A percentile compares a stretch with the other conserved stretches of the same genome.
phyloP scores from a whole-genome alignment of 2,797 vertebrate species.

The Gymnothorax javanicus region DNA sequence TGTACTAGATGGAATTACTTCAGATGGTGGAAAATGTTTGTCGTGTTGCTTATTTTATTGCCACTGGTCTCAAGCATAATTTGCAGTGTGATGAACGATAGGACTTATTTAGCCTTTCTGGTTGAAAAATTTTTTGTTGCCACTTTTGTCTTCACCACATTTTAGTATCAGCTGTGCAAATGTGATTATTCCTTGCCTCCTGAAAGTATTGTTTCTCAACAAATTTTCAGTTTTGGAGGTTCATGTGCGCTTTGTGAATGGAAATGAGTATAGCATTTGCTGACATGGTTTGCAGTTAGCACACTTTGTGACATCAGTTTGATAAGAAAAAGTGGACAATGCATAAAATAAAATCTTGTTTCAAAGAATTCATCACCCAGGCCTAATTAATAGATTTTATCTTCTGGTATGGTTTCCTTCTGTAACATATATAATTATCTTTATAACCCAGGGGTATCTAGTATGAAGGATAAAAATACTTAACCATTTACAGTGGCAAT shows the following conservation, averaged over 20 bases:
- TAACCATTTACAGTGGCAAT: conserved; percentile 8
- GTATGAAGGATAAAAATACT: conserved; percentile 20
- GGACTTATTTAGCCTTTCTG: neutral
- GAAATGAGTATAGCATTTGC: neutral
- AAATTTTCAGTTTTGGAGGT: neutral
- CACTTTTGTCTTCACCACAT: neutral
- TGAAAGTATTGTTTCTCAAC: neutral
- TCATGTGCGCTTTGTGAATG: neutral
- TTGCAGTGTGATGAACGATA: neutral
- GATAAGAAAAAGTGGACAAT: neutral
- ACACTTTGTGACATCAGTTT: neutral
- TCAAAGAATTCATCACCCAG: neutral
- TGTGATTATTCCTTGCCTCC: neutral
- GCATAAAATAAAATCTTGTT: neutral
- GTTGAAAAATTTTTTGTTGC: neutral
- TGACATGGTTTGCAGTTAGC: neutral
- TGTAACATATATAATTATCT: neutral
- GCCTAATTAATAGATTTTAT: too few species aligned
- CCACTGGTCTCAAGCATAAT: neutral
- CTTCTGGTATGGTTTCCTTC: too few species aligned
- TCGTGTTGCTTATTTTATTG: neutral
- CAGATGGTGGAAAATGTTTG: neutral
- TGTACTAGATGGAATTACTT: neutral
- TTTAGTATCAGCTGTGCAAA: neutral
- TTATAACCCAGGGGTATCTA: neutral